Base-by-base conservation (phyloP, 1,140 invertebrate species). In the Doryteuthis pealeii region DNA sequence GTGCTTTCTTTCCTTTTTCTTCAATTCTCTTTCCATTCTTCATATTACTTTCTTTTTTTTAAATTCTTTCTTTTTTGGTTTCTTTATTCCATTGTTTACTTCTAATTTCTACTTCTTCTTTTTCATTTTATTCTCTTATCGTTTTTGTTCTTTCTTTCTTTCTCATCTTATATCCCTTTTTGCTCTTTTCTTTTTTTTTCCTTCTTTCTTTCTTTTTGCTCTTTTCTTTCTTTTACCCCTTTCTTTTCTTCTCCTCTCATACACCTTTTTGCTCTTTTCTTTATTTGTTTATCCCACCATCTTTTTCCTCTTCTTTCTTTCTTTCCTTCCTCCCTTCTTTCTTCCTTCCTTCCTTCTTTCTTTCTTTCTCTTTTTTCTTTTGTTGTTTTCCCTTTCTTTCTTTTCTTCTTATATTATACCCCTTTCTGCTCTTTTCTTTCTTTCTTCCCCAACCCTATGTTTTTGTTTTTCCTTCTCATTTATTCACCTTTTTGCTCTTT, bases 321-420 rank as follows among this genome's bases (percentile, higher is more conserved):
- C 40, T 72, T 33, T 33, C 14, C 35, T 31, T 71, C 43, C n/a
- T 33, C 35, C 31, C 28, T 31, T 45, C 30, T n/a, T 26, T 49
- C 10, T 0, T 22, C 43, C 30, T 31, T 14, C 0, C 40, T 14
- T 49, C 33, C 8, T 58, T 26, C 15, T 43, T 49, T 22, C 66
- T 18, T 49, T n/a, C 72, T 26, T 72, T 54, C 65, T 30, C 72
- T 35, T 75, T 31, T 40, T 35, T 66, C n/a, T 65, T 45, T 43
- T 28, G 35, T 49, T 32, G 3, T 67, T 43, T 71, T 22, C 33
- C 2, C 26, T 28, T 71, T 35, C 12, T 32, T 74, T 62, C 40
- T 10, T 40, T 73, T 65, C 10, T 70, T 43, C 28, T 33, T 65
- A 28, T 62, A 32, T 33, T 35, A 31, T 74, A 18, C 18, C 43